Conservation (phyloP, 2,888 invertebrate species). For the Drosophila yooni region DNA sequence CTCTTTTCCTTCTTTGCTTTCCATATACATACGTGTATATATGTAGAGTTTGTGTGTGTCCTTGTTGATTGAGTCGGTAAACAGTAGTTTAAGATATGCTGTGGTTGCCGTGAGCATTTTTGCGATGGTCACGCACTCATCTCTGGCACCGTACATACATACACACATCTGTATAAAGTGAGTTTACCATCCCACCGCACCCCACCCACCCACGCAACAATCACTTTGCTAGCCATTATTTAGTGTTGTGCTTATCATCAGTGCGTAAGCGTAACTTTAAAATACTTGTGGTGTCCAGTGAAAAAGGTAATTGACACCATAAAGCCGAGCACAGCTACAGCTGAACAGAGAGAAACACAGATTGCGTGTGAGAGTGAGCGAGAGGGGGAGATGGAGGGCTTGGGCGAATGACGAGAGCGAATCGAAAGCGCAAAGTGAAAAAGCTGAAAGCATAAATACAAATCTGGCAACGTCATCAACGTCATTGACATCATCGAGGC, state of each 20-base stretch:
- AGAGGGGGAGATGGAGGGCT: not conserved
- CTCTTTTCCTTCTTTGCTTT: slow-evolving; percentile 11
- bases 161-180: not conserved
- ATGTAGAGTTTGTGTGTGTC: not conserved
- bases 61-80: not conserved
- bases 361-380: not conserved
- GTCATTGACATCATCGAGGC: slow-evolving; percentile 58
- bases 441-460: slow-evolving; percentile 33
- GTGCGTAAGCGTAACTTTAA: slow-evolving; percentile 58
- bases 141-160: slow-evolving; percentile 9
- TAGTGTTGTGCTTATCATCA: slow-evolving; percentile 39
- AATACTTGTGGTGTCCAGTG: slow-evolving; percentile 53
- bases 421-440: slow-evolving; percentile 24
- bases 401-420: slow-evolving; percentile 41
- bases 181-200: not conserved
- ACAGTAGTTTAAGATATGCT: not conserved
- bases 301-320: slow-evolving; percentile 62
- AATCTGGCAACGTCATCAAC: slow-evolving; percentile 58
- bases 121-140: slow-evolving; percentile 33
- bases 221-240: slow-evolving; percentile 15
- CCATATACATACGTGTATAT: not conserved
- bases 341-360: not conserved
- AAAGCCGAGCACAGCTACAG: slow-evolving; percentile 4
- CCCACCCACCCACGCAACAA: slow-evolving; percentile 10
- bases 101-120: not conserved